These are phyloP conservation scores for Apteryx mantelli DNA, from an alignment of 2,113 vertebrate genomes.

Conservation along the genomic window DNA sequence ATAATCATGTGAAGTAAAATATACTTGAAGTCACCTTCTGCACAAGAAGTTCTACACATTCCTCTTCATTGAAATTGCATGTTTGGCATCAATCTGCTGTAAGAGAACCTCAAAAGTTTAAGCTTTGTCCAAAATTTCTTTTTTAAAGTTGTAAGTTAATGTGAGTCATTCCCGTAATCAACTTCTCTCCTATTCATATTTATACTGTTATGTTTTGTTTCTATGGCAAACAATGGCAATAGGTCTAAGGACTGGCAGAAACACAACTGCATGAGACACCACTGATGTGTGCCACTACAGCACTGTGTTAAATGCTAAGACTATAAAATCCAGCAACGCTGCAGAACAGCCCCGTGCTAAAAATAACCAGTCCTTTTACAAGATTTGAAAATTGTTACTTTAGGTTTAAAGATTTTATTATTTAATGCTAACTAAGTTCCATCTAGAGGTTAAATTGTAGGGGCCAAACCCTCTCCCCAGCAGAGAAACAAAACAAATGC, in stretches of 20 bases:
- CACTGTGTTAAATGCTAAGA: not conserved
- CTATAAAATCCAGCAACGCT: conserved; percentile 7
- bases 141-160: conserved; percentile 50
- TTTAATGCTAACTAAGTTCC: not conserved
- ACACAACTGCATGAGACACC: conserved; percentile 27
- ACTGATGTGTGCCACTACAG: conserved; percentile 20
- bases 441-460: not conserved
- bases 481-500: not conserved
- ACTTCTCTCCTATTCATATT: conserved; percentile 50
- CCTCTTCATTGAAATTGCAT: conserved; percentile 52
- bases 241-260: conserved; percentile 40
- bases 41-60: conserved; percentile 35
- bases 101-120: conserved; percentile 19
- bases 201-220: conserved; percentile 71
- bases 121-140: conserved; percentile 41
- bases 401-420: not conserved
- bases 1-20: not conserved
- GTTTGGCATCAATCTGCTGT: conserved; percentile 47
- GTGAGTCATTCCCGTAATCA: conserved; percentile 67
- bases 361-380: conserved; percentile 10
- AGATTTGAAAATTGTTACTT: not conserved
- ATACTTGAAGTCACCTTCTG: conserved; percentile 33
- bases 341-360: not conserved
- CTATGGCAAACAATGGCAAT: conserved; percentile 67
- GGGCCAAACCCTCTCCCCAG: not conserved